Percentiles rank a stretch among this genome's conserved stretches.
Evolutionary conservation across 2,113 vertebrate species (phyloP).

Genomic region (Serilophus lunatus): DNA sequence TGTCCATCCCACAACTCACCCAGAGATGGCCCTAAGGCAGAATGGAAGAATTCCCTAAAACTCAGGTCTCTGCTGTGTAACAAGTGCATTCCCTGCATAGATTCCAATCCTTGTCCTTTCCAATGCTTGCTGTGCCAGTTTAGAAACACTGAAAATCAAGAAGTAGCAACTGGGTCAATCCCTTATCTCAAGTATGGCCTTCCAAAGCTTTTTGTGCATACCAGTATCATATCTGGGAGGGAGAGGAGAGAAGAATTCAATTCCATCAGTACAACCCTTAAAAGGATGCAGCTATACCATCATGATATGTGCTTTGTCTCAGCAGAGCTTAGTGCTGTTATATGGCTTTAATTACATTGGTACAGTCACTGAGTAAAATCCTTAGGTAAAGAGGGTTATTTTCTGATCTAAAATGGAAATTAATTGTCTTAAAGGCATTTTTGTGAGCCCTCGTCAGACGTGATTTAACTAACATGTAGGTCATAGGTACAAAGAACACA

Average conservation of each 20-base stretch:
- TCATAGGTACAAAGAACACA: neutral
- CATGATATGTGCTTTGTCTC: neutral
- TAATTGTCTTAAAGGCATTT: neutral
- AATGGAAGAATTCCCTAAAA: neutral
- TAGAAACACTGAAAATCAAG: neutral
- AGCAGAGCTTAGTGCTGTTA: neutral
- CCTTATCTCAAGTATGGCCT: neutral
- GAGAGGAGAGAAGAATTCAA: neutral
- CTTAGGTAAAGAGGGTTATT: neutral
- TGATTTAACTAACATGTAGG: neutral
- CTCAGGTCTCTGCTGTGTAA: neutral
- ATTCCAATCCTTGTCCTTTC: neutral
- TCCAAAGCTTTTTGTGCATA: neutral
- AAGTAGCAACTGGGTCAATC: neutral
- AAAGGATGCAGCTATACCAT: neutral
- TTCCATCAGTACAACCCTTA: neutral
- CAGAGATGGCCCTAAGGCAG: neutral
- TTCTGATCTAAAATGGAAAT: neutral
- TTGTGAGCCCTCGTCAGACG: neutral
- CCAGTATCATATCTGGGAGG: neutral
- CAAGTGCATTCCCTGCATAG: accelerated
- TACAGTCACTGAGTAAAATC: neutral
- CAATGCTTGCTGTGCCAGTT: neutral
- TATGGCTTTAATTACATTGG: neutral
- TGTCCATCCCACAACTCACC: neutral